Evolutionary conservation across 2,797 vertebrate species (phyloP).

Genomic region (Molossus alvarezi): DNA sequence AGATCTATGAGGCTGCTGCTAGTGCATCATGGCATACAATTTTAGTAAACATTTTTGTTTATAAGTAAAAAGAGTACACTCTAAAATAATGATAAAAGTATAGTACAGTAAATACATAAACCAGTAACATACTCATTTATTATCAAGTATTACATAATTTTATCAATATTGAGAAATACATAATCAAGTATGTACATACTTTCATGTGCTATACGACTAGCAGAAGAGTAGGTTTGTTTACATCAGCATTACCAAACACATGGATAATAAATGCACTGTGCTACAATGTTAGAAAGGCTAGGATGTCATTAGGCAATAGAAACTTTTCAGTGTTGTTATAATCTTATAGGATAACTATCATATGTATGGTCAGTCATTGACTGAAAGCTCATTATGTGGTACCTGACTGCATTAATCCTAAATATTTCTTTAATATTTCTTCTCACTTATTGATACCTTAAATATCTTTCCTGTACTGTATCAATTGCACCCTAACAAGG

Average conservation of each 20-base stretch:
- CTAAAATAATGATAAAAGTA: background rate
- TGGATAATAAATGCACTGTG: background rate
- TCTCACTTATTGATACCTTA: background rate
- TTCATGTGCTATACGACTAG: background rate
- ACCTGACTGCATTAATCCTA: background rate
- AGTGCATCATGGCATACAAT: too few relatives aligned
- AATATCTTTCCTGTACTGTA: background rate
- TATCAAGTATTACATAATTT: background rate
- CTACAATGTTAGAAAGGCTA: background rate
- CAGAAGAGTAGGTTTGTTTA: background rate
- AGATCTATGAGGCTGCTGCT: background rate
- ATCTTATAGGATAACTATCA: background rate
- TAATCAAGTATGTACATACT: background rate
- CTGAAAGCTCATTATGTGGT: background rate
- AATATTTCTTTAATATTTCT: constrained; percentile 32
- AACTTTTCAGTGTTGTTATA: background rate
- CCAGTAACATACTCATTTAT: background rate
- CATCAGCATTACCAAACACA: background rate
- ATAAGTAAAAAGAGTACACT: background rate
- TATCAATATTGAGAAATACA: background rate
- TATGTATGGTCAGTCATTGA: background rate
- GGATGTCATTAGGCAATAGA: background rate
- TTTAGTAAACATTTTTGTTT: background rate
- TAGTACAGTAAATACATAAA: background rate
- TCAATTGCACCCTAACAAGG: background rate